These are phyloP conservation scores for Lottia gigantea DNA, from an alignment of 2,888 invertebrate species.

Conservation along the genomic window DNA sequence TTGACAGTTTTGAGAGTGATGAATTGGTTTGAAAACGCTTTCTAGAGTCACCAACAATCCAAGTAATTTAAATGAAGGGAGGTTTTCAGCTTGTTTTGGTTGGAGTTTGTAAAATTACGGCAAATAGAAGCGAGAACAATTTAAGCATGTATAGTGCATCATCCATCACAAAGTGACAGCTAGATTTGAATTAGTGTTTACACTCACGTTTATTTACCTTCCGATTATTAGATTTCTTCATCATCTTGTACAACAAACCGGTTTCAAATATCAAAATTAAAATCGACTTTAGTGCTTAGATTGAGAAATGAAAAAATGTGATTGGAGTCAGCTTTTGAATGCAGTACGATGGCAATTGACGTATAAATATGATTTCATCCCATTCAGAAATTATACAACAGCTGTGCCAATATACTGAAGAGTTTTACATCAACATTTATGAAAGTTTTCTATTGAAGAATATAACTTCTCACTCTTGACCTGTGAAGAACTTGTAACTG, in stretches of 20 bases:
- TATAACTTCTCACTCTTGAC: too few species aligned
- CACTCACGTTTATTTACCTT: not conserved
- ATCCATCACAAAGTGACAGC: constrained; percentile 2
- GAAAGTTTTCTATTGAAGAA: too few species aligned
- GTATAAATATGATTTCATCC: too few species aligned
- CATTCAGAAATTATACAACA: too few species aligned
- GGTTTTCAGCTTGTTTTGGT: constrained; percentile 4
- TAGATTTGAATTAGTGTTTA: constrained; percentile 4
- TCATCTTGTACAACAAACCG: not conserved
- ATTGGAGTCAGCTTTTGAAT: too few species aligned
- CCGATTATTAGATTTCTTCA: constrained; percentile 8
- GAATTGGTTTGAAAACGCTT: constrained; percentile 9
- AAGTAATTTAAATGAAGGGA: constrained; percentile 9
- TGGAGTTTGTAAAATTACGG: constrained; percentile 11
- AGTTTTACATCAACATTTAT: too few species aligned
- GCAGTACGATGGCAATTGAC: too few species aligned
- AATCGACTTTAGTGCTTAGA: not conserved
- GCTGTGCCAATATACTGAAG: too few species aligned
- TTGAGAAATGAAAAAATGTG: too few species aligned
- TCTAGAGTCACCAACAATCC: constrained; percentile 2
- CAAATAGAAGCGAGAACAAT: constrained; percentile 8
- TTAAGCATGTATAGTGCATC: constrained; percentile 11
- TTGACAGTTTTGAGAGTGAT: constrained; percentile 11
- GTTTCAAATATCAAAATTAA: constrained; percentile 3
- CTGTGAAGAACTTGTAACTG: too few species aligned